Conservation (phyloP, 2,113 vertebrate species). For the Hemiprocne comata region DNA sequence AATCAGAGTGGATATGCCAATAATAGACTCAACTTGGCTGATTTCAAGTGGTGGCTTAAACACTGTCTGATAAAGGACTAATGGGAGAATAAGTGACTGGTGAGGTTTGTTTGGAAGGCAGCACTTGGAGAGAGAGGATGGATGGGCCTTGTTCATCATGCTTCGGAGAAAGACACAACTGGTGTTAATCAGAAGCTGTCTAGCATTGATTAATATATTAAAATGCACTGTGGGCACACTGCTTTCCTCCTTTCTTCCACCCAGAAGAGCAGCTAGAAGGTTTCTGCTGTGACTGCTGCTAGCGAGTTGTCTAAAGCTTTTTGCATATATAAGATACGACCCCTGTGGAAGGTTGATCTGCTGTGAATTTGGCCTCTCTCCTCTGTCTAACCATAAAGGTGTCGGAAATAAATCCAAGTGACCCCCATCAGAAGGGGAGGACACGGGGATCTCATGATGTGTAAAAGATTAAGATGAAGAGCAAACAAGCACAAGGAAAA, state of each 20-base stretch:
- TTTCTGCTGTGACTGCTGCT: neutral
- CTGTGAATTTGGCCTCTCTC: neutral
- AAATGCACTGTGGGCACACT: neutral
- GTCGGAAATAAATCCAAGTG: neutral
- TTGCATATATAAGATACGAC: neutral
- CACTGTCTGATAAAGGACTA: neutral
- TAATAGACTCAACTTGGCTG: neutral
- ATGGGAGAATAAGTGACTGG: neutral
- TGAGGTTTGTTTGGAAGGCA: neutral
- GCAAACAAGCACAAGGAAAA: neutral
- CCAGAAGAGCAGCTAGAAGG: neutral
- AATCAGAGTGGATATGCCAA: neutral
- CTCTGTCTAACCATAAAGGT: neutral
- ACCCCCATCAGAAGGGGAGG: neutral
- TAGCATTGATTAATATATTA: constrained; percentile 16
- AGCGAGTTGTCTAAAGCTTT: neutral
- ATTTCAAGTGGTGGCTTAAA: neutral
- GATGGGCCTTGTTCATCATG: neutral
- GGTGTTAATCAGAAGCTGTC: constrained; percentile 32
- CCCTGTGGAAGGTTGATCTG: neutral
- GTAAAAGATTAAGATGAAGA: neutral
- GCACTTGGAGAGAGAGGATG: neutral
- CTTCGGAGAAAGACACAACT: neutral
- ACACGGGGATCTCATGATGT: rapidly evolving
- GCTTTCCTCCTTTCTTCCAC: neutral